A percentile compares a stretch with the other conserved stretches of the same genome.
Conservation (phyloP, 2,797 vertebrate genomes). For the Echiichthys vipera region DNA sequence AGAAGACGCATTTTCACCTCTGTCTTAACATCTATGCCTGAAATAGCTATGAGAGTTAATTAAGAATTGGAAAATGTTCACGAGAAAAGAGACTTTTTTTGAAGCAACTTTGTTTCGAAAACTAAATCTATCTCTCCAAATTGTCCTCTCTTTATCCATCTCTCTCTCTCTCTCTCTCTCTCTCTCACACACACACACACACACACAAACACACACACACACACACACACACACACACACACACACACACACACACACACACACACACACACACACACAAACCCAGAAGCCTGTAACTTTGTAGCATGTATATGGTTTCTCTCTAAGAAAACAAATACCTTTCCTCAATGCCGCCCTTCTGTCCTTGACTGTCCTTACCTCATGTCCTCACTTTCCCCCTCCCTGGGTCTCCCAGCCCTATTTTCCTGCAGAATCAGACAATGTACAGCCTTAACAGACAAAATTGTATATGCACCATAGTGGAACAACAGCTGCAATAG, state of each 20-base stretch:
- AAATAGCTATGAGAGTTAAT: constrained; percentile 45
- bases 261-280: background rate
- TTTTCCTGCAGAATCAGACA: constrained; percentile 20
- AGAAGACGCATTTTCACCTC: constrained; percentile 42
- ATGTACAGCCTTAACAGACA: background rate
- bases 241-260: background rate
- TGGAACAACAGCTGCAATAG: background rate
- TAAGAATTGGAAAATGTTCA: constrained; percentile 32
- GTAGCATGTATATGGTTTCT: constrained; percentile 68
- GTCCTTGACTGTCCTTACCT: constrained; percentile 55
- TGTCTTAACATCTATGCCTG: constrained; percentile 22
- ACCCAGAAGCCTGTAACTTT: constrained; percentile 59
- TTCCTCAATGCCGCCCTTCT: constrained; percentile 42
- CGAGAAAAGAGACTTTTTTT: constrained; percentile 17
- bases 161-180: constrained; percentile 10
- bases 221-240: background rate
- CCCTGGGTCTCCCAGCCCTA: background rate
- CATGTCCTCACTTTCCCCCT: constrained; percentile 42
- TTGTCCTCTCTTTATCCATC: constrained; percentile 10
- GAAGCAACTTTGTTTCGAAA: constrained; percentile 13
- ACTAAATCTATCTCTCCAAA: constrained; percentile 1
- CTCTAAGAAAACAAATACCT: constrained; percentile 50
- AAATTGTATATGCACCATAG: background rate
- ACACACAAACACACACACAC: constrained; percentile 1
- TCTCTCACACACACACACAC: background rate